phyloP scores from a whole-genome alignment of 2,888 invertebrate species.

The Perizoma affinitatum region DNA sequence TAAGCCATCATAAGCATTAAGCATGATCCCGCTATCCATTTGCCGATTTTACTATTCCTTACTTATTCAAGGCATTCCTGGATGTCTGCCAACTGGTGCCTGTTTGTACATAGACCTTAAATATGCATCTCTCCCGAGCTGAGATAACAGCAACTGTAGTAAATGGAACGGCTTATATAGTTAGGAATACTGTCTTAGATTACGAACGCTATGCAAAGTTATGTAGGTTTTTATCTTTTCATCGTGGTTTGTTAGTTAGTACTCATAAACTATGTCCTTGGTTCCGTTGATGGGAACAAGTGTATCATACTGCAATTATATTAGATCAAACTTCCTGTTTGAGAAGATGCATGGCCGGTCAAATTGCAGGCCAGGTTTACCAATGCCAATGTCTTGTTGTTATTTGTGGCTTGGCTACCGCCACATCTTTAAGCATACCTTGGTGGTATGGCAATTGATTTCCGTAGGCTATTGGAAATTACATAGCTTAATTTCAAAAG shows the following conservation, averaged over 20 bases:
- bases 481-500: too few relatives aligned
- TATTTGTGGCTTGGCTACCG: too few relatives aligned
- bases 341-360: too few relatives aligned
- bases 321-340: too few relatives aligned
- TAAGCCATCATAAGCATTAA: constrained; percentile 9
- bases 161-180: constrained; percentile 24
- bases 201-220: constrained; percentile 19
- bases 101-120: constrained; percentile 25
- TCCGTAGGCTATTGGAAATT: too few relatives aligned
- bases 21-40: constrained; percentile 26
- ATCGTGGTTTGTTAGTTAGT: neutral
- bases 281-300: constrained; percentile 5
- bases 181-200: constrained; percentile 2
- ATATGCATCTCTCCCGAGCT: constrained; percentile 25
- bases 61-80: constrained; percentile 31
- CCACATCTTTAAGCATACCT: too few relatives aligned
- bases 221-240: constrained; percentile 11
- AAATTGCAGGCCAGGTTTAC: too few relatives aligned
- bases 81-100: constrained; percentile 28
- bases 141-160: constrained; percentile 25
- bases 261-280: constrained; percentile 1
- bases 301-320: neutral
- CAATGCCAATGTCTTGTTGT: too few relatives aligned
- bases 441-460: too few relatives aligned
- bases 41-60: constrained; percentile 26